Evolutionary conservation across 2,113 vertebrate genomes (phyloP).

Genomic region (Antechinus flavipes): DNA sequence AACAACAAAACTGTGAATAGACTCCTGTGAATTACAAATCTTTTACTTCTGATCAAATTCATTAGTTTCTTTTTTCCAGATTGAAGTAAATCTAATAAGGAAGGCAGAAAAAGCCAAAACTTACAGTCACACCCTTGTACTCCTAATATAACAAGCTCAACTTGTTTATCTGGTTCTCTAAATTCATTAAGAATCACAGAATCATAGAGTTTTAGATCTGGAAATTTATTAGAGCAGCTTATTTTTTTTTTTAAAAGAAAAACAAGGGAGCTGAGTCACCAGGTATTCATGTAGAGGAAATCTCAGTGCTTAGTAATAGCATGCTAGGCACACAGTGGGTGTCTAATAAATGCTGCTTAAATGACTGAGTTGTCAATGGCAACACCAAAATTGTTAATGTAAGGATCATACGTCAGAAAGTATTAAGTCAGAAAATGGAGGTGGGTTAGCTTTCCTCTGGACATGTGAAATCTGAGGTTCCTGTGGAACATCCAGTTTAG

Average conservation of each 20-base stretch:
- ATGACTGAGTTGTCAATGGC: not conserved
- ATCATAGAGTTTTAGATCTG: slow-evolving; percentile 50
- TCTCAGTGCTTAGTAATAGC: not conserved
- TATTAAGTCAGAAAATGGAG: not conserved
- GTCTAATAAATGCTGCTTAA: not conserved
- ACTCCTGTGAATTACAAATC: not conserved
- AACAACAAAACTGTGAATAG: not conserved
- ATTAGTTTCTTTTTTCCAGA: slow-evolving; percentile 40
- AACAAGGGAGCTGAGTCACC: not conserved
- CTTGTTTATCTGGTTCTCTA: slow-evolving; percentile 53
- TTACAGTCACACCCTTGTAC: not conserved
- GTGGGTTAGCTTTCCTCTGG: not conserved
- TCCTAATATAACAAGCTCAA: slow-evolving; percentile 56
- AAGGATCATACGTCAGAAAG: not conserved
- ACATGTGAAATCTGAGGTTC: not conserved
- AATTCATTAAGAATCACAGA: slow-evolving; percentile 56
- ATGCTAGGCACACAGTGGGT: not conserved
- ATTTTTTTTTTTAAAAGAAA: not conserved
- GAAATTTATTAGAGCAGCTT: slow-evolving; percentile 54
- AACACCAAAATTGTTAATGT: not conserved
- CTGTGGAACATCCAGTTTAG: not conserved
- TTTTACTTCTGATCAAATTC: slow-evolving; percentile 39
- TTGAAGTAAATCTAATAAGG: slow-evolving; percentile 65
- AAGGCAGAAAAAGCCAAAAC: slow-evolving; percentile 30
- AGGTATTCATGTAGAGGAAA: not conserved